A percentile compares a stretch with the other conserved stretches of the same genome.
phyloP scores from a whole-genome alignment of 2,888 invertebrate species.

The Oligia latruncula region DNA sequence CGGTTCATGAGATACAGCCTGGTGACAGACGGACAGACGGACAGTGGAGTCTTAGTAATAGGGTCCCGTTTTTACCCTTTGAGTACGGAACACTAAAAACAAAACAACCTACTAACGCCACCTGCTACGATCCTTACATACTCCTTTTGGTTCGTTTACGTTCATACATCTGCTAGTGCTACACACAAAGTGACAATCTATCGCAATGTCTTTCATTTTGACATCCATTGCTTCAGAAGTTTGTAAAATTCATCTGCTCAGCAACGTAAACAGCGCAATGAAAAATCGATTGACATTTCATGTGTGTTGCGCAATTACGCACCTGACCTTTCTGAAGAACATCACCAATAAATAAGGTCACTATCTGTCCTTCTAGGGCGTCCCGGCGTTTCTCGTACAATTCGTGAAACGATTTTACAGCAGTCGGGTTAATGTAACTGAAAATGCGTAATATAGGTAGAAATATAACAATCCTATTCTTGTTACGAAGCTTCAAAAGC shows the following conservation, averaged over 20 bases:
- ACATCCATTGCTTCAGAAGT: neutral
- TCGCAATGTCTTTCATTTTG: neutral
- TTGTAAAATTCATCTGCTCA: neutral
- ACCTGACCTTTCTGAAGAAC: neutral
- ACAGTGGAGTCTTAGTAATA: too few species aligned
- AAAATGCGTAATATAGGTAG: neutral
- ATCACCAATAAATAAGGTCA: neutral
- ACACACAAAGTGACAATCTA: neutral
- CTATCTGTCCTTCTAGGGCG: neutral
- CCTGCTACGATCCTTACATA: neutral
- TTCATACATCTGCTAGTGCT: neutral
- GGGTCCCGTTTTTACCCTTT: too few species aligned
- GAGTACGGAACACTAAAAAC: too few species aligned
- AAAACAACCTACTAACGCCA: neutral
- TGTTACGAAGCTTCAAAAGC: neutral
- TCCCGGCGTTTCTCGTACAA: neutral
- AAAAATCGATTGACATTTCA: neutral
- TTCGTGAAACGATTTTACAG: neutral
- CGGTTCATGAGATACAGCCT: too few species aligned
- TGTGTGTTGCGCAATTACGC: neutral
- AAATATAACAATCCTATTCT: constrained; percentile 9
- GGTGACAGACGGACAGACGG: too few species aligned
- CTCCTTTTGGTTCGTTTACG: neutral
- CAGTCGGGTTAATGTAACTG: neutral
- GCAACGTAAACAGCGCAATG: neutral